Base-by-base conservation (phyloP, 2,888 invertebrate genomes). In the Ptilodon capucinus region DNA sequence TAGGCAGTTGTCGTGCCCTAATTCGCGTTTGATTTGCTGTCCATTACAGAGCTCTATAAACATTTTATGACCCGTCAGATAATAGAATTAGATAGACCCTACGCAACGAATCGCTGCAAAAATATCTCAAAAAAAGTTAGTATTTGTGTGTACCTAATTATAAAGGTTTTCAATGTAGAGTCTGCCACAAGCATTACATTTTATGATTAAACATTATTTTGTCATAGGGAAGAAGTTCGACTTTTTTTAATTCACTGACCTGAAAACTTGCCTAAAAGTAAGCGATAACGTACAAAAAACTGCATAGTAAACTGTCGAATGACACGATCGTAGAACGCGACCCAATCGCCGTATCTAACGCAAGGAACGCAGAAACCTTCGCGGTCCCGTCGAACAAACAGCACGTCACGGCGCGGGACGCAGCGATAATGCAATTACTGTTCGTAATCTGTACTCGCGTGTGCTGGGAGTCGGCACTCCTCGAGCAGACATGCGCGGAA, bases 401-500 rank as follows among this genome's bases (percentile, higher is more conserved):
- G 41, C 46, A 67, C 73, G 80, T 74, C 78, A 78, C 69, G 50
- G 69, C 62, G 77, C 80, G 82, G 84, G 81, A 76, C 80, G 79
- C 79, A 74, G 70, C 71, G 84, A 89, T 88, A 89, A 87, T 88
- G 80, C 84, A 86, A 89, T 89, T 87, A 86, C 71, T 63, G 60
- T 74, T 66, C 61, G 76, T 76, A 80, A 80, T 79, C 76, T 76
- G 75, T 69, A 68, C 65, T 67, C 75, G 71, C 65, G 71, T 68
- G 72, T 69, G 74, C 75, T 68, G 64, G 53, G 60, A 54, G 57
- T 65, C 68, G 73, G 73, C 81, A 81, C 77, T 83, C 79, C 72
- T 66, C 57, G 69, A 61, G 58, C 78, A 82, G 83, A 79, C 83
- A 93, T 95, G 93, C 93, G 94, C 73, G 94, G 94, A 72, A 94